Base-by-base conservation (phyloP, 2,888 invertebrate species). In the Pelosia muscerda region DNA sequence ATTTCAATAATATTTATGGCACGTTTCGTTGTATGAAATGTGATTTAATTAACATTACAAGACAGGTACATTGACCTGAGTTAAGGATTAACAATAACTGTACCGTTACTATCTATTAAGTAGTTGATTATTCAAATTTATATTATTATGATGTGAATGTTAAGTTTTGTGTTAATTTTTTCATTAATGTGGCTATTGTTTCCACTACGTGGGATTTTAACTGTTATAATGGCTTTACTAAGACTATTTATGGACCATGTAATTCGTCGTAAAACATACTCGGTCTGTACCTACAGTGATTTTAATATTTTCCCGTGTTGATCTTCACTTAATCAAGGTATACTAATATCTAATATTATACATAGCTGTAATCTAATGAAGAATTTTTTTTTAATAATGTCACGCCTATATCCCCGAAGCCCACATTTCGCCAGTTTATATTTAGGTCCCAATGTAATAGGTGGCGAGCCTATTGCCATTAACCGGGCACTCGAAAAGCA, bases 141-240 rank as follows among this genome's bases (percentile, higher is more conserved):
- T 55, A 63, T 63, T 63, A 56, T 63, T 54, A 63, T 34, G 53
- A 31, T 62, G 62, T 49, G 62, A 62, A 62, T 62, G 53, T 53
- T 53, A 49, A 62, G 15, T 22, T 59, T 22, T 59, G 22, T 59
- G 38, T 59, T 68, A 56, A 64, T 59, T 15, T 58, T 58, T 64
- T 65, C 54, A 62, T 69, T 69, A 63, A 63, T 69, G 57, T 69
- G 62, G 31, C 53, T 58, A 62, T 69, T 69, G 65, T 65, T 54
- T 68, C 22, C 34, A 42, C 8, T 62, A 49, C 69, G 65, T 65
- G 65, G 65, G 64, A 69, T 62, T 26, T 38, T 56, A 34, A 49
- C 67, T 34, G 67, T 66, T 66, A 62, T 57, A 62, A 66, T 61
- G 28, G 55, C 49, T 63, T 55, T 54, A 31, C 62, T 62, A 26